Percentiles rank a stretch among this genome's conserved stretches.
These are phyloP conservation scores for Myotis lucifugus DNA, from an alignment of 2,113 vertebrate species.

Conservation along the genomic window DNA sequence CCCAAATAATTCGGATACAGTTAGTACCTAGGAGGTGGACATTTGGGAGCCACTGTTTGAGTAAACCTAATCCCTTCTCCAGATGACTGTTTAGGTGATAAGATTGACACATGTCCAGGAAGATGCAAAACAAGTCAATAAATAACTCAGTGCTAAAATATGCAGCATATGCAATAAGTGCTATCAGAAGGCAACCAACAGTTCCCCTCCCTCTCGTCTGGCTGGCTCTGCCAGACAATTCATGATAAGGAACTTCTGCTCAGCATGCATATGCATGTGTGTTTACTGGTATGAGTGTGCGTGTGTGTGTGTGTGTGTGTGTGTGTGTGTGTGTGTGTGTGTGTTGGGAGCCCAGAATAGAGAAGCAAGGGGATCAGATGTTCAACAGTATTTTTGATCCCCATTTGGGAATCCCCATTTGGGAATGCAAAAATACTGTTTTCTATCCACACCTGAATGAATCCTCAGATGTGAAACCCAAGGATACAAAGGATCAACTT, in stretches of 20 bases:
- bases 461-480: not conserved
- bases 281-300: not conserved
- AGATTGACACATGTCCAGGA: not conserved
- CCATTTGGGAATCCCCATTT: not conserved
- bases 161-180: not conserved
- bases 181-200: not conserved
- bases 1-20: not conserved
- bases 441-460: not conserved
- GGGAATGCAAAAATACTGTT: not conserved
- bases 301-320: not conserved
- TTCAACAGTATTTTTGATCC: not conserved
- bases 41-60: not conserved
- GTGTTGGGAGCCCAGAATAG: not conserved
- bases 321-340: rapidly evolving
- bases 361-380: not conserved
- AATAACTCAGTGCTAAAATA: not conserved
- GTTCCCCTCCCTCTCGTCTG: not conserved
- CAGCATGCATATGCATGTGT: not conserved
- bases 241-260: not conserved
- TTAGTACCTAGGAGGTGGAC: not conserved
- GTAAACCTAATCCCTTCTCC: not conserved
- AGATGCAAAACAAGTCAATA: not conserved
- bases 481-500: not conserved
- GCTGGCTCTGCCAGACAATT: not conserved
- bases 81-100: not conserved